Evolutionary conservation across 2,113 vertebrate species (phyloP), one percentile per base, ranked within the genome.

Genomic region (Scopus umbretta): DNA sequence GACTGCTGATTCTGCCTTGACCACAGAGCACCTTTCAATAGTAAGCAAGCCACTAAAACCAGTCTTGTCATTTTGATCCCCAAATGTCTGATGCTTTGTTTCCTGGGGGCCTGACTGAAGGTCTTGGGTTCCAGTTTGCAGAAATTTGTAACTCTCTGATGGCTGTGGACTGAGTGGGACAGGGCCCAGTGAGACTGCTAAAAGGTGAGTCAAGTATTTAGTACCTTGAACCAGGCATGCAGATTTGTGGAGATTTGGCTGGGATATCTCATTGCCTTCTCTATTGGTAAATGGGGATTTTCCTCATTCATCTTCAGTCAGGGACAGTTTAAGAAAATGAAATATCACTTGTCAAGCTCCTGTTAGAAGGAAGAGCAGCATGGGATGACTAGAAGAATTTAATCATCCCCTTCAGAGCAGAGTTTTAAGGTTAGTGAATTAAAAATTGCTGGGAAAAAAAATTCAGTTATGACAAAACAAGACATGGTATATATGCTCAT

Each of bases 151-250:
- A 45, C 5, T 4, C 5, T 68, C 19, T 66, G 40, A 71, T 6
- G 6, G 7, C 12, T n/a, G 23, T 1, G 1, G 1, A 9, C 10
- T 52, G 13, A 42, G 11, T 1, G 6, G 12, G 34, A 13, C 47
- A 58, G 23, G 17, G 22, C 29, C 71, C 27, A 18, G 26, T 23
- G 55, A 70, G 26, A n/a, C 6, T 7, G 5, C 13, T 36, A 21
- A 59, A 40, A 74, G 9, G 8, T 7, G 6, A 74, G 7, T 47
- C 14, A 27, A n/a, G 7, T 67, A 26, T 56, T 86, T 19, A 91
- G 36, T 58, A 26, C 10, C 7, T 66, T 50, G 62, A 47, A 52
- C 2, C 10, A 66, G 16, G 12, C 5, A 20, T n/a, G 45, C 16
- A 66, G 10, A 80, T 53, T 38, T 68, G 25, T 7, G 23, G n/a